Evolutionary conservation across 1,140 invertebrate species (phyloP).

Genomic region (Sarcophaga bullata): DNA sequence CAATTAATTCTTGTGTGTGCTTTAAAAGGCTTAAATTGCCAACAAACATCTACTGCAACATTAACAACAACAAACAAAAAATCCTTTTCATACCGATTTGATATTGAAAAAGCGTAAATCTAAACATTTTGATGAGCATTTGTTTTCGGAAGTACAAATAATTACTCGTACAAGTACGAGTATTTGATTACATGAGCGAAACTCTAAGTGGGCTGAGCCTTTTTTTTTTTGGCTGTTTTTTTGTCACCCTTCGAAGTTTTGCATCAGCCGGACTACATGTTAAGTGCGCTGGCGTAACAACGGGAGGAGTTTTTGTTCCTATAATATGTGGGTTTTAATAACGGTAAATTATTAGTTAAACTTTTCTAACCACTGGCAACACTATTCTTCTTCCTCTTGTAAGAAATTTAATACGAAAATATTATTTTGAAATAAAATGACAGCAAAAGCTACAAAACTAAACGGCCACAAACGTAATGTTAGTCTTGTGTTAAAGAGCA

Average conservation of each 20-base stretch:
- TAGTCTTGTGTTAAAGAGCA: too few relatives aligned
- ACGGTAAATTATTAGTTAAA: conserved; percentile 19
- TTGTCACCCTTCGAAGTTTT: background rate
- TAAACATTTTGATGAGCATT: conserved; percentile 10
- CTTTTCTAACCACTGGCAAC: conserved; percentile 16
- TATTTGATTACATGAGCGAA: conserved; percentile 4
- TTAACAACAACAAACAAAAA: too few relatives aligned
- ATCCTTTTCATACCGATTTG: background rate
- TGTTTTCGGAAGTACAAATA: background rate
- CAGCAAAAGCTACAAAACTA: too few relatives aligned
- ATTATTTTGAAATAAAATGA: background rate
- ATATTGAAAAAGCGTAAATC: background rate
- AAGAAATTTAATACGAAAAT: background rate
- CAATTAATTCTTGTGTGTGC: background rate
- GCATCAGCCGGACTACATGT: background rate
- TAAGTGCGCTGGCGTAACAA: background rate
- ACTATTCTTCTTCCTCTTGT: background rate
- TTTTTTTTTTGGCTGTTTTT: background rate
- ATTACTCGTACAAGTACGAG: conserved; percentile 4
- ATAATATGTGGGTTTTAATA: conserved; percentile 7
- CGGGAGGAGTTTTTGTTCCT: background rate
- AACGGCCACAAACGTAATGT: too few relatives aligned
- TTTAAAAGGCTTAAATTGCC: conserved; percentile 15
- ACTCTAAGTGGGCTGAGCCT: background rate
- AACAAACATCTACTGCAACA: background rate